These are phyloP conservation scores for Tichodroma muraria DNA, from an alignment of 2,113 vertebrate genomes.

Conservation along the genomic window DNA sequence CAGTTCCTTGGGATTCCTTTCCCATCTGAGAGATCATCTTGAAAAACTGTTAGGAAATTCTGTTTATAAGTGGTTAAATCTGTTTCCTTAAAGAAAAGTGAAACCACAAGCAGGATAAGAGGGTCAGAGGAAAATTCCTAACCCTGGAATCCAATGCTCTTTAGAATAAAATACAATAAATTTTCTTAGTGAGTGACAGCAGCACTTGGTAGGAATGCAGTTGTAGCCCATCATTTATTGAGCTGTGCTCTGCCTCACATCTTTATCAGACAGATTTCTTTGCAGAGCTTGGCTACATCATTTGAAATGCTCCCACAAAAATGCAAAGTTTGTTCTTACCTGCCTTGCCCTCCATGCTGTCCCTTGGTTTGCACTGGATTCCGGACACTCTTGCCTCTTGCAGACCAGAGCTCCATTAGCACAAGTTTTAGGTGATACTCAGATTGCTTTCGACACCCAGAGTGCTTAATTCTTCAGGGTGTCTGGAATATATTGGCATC, in stretches of 20 bases:
- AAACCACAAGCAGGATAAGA: neutral
- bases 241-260: neutral
- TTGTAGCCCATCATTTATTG: neutral
- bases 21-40: fast-evolving
- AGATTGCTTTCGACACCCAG: neutral
- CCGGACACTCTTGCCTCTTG: neutral
- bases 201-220: neutral
- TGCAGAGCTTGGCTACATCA: neutral
- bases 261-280: neutral
- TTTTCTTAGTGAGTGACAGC: neutral
- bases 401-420: neutral
- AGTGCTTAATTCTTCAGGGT: conserved; percentile 39
- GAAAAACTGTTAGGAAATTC: neutral
- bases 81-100: neutral
- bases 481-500: conserved; percentile 47
- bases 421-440: neutral
- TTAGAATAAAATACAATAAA: neutral
- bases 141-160: neutral
- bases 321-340: neutral
- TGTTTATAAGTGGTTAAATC: neutral
- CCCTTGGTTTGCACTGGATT: neutral
- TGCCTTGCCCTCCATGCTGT: neutral
- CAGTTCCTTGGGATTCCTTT: neutral
- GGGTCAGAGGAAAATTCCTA: neutral
- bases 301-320: neutral